Evolutionary conservation across 1,140 invertebrate genomes (phyloP).

Genomic region (Manduca sexta): DNA sequence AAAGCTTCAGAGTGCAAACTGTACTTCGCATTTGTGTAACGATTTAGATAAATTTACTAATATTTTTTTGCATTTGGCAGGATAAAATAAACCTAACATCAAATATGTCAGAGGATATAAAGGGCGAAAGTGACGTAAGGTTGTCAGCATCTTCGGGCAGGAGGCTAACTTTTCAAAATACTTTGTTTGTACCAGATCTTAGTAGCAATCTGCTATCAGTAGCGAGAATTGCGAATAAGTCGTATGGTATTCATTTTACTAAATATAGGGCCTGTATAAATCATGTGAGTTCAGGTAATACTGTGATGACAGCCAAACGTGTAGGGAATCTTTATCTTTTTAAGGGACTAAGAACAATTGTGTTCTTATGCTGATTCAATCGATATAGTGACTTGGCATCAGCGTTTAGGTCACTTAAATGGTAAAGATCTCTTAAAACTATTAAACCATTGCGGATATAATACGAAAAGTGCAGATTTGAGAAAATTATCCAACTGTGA

Average conservation of each 20-base stretch:
- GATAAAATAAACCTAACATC: too few species aligned
- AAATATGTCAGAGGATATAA: too few species aligned
- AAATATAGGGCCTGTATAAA: constrained; percentile 16
- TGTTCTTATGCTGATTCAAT: constrained; percentile 14
- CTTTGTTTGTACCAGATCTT: constrained; percentile 16
- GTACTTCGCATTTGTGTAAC: too few species aligned
- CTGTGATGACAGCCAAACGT: constrained; percentile 17
- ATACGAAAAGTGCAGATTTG: constrained; percentile 12
- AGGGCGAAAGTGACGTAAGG: too few species aligned
- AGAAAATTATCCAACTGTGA: constrained; percentile 25
- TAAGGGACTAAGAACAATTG: constrained; percentile 10
- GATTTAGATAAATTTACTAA: too few species aligned
- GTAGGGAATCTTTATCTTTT: constrained; percentile 19
- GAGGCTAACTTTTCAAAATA: too few species aligned
- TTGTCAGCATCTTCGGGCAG: too few species aligned
- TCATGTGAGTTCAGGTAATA: constrained; percentile 10
- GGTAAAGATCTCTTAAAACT: neutral
- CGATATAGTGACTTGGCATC: constrained; percentile 19
- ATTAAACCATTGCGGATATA: neutral
- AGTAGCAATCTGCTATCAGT: constrained; percentile 18
- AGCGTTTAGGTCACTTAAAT: constrained; percentile 13
- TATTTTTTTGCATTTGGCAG: too few species aligned
- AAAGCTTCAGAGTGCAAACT: too few species aligned
- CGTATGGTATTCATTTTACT: constrained; percentile 16
- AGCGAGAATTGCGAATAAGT: constrained; percentile 18